Conservation (phyloP, 2,888 invertebrate genomes). For the Papilio gigon region DNA sequence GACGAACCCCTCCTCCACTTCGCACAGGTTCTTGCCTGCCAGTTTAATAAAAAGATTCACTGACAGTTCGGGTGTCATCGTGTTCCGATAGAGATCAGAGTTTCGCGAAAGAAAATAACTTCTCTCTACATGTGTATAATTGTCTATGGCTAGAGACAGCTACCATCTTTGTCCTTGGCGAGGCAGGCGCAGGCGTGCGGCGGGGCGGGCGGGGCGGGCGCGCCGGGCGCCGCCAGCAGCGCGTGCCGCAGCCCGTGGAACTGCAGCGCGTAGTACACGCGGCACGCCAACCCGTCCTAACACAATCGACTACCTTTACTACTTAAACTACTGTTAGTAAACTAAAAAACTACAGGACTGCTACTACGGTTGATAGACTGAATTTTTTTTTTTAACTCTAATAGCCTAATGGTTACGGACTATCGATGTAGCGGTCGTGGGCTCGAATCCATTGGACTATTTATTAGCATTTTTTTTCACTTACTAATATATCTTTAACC, state of each 20-base stretch:
- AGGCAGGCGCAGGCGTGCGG: conserved; percentile 54
- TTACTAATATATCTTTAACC: no score
- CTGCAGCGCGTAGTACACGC: conserved; percentile 94
- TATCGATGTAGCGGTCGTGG: no score
- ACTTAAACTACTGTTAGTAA: background rate
- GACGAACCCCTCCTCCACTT: conserved; percentile 85
- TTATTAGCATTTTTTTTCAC: no score
- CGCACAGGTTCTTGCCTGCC: conserved; percentile 64
- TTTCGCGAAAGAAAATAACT: no score
- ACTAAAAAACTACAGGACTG: background rate
- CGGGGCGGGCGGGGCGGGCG: conserved; percentile 45
- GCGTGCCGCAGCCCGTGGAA: conserved; percentile 90
- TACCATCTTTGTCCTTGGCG: conserved; percentile 52
- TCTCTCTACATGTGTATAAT: no score
- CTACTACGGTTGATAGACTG: background rate
- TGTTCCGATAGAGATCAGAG: no score
- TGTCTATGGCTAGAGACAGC: background rate
- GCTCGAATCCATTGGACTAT: no score
- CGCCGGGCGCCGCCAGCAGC: conserved; percentile 62
- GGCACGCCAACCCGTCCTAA: conserved; percentile 92
- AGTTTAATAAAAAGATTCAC: no score
- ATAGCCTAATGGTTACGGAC: no score
- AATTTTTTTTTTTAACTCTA: no score
- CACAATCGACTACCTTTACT: background rate
- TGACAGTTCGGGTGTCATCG: no score